Evolutionary conservation across 2,797 vertebrate genomes (phyloP).

Genomic region (Decapterus maruadsi): DNA sequence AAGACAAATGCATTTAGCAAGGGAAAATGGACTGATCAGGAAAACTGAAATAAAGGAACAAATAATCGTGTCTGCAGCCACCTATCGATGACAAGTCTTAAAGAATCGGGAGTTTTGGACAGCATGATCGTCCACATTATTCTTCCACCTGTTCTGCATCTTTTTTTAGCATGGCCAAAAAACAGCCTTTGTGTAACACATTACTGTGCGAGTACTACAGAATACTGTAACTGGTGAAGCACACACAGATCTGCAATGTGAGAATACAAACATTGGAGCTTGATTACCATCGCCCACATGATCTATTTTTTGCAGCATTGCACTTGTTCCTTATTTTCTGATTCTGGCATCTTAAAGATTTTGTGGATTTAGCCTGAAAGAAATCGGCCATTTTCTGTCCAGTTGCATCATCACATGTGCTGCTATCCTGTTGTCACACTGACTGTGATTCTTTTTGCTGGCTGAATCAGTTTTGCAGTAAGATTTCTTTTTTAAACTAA

Average conservation of each 20-base stretch:
- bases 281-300: conserved; percentile 60
- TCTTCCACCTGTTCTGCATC: conserved; percentile 2
- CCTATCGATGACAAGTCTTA: conserved; percentile 4
- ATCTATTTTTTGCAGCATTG: conserved; percentile 60
- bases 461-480: too few species aligned
- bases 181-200: conserved; percentile 17
- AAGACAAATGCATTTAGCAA: not conserved
- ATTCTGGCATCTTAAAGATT: conserved; percentile 26
- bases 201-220: conserved; percentile 23
- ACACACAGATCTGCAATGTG: conserved; percentile 45
- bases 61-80: conserved; percentile 24
- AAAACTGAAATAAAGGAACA: conserved; percentile 6
- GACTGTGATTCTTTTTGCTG: too few species aligned
- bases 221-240: conserved; percentile 12
- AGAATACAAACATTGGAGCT: conserved; percentile 60
- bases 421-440: not conserved
- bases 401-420: not conserved
- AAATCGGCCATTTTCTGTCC: not conserved
- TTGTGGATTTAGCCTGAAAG: conserved; percentile 11
- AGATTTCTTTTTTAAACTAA: too few species aligned
- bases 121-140: not conserved
- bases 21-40: conserved; percentile 15
- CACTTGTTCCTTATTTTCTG: conserved; percentile 27
- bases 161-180: conserved; percentile 9
- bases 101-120: conserved; percentile 6